Base-by-base conservation (phyloP, 2,797 vertebrate species). In the Psittacula echo region DNA sequence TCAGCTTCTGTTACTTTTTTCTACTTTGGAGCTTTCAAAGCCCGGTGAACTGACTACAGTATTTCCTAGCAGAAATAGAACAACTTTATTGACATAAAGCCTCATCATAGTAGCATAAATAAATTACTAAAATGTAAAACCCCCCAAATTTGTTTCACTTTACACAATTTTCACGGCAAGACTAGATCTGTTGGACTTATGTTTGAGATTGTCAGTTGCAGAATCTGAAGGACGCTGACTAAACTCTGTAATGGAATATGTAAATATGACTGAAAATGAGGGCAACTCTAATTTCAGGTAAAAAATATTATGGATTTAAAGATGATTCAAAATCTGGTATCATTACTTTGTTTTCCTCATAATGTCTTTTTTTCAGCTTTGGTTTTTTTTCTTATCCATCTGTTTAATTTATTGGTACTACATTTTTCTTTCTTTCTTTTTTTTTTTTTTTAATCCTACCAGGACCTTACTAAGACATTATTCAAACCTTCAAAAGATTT, bases 131-230 rank as follows among this genome's bases (percentile, higher is more conserved):
- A 14, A 74, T 5, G 5, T 13, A 32, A 67, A 84, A 29, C 13
- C 6, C 1, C 4, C 9, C 21, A 23, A 5, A 8, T n/a, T 70
- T 9, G 0, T 60, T 83, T 21, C 47, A 32, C 13, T 34, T 77
- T 13, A 41, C 37, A 14, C 5, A 24, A 15, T 53, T 71, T 58
- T 88, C 61, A 45, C 27, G 32, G 11, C 18, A 70, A 90, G 42
- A 66, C 13, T 78, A 1, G 8, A 58, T 48, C 37, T 39, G 22
- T 58, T 50, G 47, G 13, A 29, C 68, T 81, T 54, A 76, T 21
- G 1, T 5, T 30, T 66, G 71, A 82, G 73, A 54, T 54, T 44
- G 23, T 48, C 42, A 66, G 20, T 21, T 50, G 23, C 11, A 30
- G 26, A 71, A 48, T 56, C 45, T 60, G 27, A 15, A 75, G 45